Evolutionary conservation across 1,140 invertebrate species (phyloP), one percentile per base, ranked within the genome.

Genomic region (Drosophila eugracilis): DNA sequence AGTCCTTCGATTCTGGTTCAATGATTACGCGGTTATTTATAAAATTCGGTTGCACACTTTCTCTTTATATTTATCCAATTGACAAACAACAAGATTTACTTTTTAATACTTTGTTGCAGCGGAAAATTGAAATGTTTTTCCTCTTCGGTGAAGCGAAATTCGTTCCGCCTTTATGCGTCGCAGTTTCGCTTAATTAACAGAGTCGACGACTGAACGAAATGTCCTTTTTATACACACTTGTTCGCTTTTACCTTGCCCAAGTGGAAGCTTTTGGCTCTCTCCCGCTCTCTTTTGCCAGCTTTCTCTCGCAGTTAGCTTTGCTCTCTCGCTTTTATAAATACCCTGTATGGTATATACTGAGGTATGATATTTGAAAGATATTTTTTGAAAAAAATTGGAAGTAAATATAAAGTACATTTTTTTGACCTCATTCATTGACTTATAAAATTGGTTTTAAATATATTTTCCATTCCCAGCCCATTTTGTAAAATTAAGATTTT

Each of bases 161-260:
- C 65, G 60, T 78, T 63, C 60, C 78, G 83, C 67, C 48, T 54
- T 81, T 71, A 75, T 72, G 65, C 65, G 88, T 70, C 72, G 84
- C 58, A 76, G 52, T 78, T 85, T 65, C 52, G 72, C 71, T 83
- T 67, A 75, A 89, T 79, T 89, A 72, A 83, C 84, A 76, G 63
- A 67, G 71, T 77, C 73, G 75, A 90, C 84, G 72, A 90, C 89
- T 90, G 75, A 86, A 86, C 54, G 78, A 90, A 80, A 75, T 90
- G 69, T 90, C 84, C 83, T 75, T 86, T 84, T 86, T 86, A 83
- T 90, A 90, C 89, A 90, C 89, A 90, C 89, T 90, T 90, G 83
- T 90, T 90, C 80, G 89, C 89, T 90, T 85, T 83, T 65, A 67
- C 54, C 67, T 69, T 75, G 53, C 36, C 22, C 37, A 71, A 45